Evolutionary conservation across 2,113 vertebrate genomes (phyloP), one percentile per base, ranked within the genome.

Genomic region (Takifugu flavidus): DNA sequence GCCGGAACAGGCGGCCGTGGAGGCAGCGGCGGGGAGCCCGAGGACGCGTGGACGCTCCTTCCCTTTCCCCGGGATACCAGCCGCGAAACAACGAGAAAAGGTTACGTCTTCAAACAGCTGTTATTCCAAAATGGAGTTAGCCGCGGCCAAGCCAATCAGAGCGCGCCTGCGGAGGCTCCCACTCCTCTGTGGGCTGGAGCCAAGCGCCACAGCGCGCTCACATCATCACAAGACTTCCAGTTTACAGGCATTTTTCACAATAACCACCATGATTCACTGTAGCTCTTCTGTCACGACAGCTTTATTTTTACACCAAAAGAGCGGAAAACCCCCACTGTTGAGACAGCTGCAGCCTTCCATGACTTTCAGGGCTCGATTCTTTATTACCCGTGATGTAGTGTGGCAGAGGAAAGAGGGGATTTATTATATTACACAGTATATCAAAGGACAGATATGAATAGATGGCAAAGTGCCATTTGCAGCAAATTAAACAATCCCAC

Each of bases 41-140:
- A 2, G 8, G 26, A 11, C 13, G 26, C 12, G 51, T 27, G 26
- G 51, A 29, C 27, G 25, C 4, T 20, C 14, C 44, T 45, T 15
- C 14, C 44, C 13, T 58, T 68, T 59, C 67, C 68, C 77, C 61
- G 1, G 75, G 59, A 69, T 56, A 72, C 77, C 76, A 67, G 73
- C 67, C 75, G 7, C 71, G 65, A 75, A 81, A 79, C 86, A 82
- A 79, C 78, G 62, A 76, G 49, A 52, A 68, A 69, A 83, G 85
- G 70, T 77, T 80, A 74, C 59, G 72, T 79, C 82, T 87, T 82
- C 67, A 74, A 90, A 90, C 91, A 92, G 89, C 90, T 92, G 91
- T 89, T 92, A n/a, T 85, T 89, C 89, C 89, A 91, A 91, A 91
- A 92, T 91, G 91, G 90, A 91, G 91, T 87, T 87, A 72, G 75